Conservation (phyloP, 2,888 invertebrate genomes). For the Thereva unica region DNA sequence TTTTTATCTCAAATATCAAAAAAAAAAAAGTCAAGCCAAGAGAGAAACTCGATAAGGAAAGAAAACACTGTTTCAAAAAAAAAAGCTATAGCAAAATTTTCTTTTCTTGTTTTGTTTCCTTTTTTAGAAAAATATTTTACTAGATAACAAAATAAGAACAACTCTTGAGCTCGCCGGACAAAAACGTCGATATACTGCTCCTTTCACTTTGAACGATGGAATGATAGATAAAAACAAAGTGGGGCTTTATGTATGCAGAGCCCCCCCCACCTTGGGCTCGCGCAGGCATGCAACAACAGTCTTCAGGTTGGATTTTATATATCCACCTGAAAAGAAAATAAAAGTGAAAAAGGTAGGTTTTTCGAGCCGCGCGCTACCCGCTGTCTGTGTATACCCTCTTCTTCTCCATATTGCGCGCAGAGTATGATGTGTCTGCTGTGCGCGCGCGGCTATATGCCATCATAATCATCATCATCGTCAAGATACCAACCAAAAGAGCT, state of each 20-base stretch:
- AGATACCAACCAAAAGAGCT: too few species aligned
- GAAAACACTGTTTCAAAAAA: too few species aligned
- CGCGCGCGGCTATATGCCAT: too few species aligned
- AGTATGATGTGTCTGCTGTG: too few species aligned
- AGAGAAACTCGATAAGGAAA: too few species aligned
- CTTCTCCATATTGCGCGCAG: too few species aligned
- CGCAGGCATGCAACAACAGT: constrained; percentile 4
- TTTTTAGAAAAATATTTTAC: constrained; percentile 1
- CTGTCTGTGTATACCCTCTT: too few species aligned
- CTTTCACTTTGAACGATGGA: constrained; percentile 47
- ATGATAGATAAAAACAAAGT: constrained; percentile 47
- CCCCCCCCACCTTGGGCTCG: constrained; percentile 42
- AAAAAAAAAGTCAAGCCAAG: too few species aligned
- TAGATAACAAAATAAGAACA: constrained; percentile 16
- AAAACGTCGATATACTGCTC: constrained; percentile 39
- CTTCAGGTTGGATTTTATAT: constrained; percentile 15
- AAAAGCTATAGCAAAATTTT: too few species aligned
- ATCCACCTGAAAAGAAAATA: neutral
- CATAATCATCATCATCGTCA: too few species aligned
- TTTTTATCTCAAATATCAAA: too few species aligned
- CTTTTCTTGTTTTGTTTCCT: neutral
- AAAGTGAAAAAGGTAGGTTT: constrained; percentile 26
- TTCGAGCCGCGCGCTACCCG: neutral
- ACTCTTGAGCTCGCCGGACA: constrained; percentile 27
- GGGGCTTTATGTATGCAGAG: constrained; percentile 47